A percentile compares a stretch with the other conserved stretches of the same genome.
Conservation (phyloP, 1,140 invertebrate species). For the Cydia splendana region DNA sequence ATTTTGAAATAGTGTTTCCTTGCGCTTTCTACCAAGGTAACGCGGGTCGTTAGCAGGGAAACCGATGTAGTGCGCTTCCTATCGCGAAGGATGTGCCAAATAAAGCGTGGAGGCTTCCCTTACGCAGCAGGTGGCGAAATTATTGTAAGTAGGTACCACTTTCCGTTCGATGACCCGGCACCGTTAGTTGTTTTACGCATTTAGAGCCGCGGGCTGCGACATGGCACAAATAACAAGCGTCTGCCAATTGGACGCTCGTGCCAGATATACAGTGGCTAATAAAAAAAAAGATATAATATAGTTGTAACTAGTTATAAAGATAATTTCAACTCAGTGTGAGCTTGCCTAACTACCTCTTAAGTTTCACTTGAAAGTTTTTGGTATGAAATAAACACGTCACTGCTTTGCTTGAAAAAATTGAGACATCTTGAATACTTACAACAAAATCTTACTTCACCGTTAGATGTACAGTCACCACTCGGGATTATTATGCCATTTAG, state of each 20-base stretch:
- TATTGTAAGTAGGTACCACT: slow-evolving; percentile 65
- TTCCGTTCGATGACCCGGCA: slow-evolving; percentile 73
- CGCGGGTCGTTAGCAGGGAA: slow-evolving; percentile 19
- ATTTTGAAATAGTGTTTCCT: slow-evolving; percentile 18
- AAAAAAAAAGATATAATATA: background rate
- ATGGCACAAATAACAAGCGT: slow-evolving; percentile 75
- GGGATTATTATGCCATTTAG: no score
- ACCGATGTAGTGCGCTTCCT: slow-evolving; percentile 38
- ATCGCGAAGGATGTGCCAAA: slow-evolving; percentile 44
- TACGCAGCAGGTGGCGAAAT: slow-evolving; percentile 60
- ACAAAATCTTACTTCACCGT: no score
- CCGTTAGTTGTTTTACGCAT: slow-evolving; percentile 72
- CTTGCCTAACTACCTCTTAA: background rate
- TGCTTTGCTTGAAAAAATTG: background rate
- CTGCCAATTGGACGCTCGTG: slow-evolving; percentile 47
- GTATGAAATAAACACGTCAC: background rate
- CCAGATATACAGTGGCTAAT: background rate
- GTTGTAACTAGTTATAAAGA: background rate
- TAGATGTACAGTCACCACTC: no score
- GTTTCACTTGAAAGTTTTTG: background rate
- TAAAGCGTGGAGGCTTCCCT: slow-evolving; percentile 55
- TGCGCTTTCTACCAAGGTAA: slow-evolving; percentile 26
- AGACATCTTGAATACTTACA: background rate
- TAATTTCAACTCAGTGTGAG: background rate
- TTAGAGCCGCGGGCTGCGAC: slow-evolving; percentile 61